Percentiles rank a stretch among this genome's conserved stretches.
Evolutionary conservation across 2,113 vertebrate genomes (phyloP).

Genomic region (Antechinus flavipes): DNA sequence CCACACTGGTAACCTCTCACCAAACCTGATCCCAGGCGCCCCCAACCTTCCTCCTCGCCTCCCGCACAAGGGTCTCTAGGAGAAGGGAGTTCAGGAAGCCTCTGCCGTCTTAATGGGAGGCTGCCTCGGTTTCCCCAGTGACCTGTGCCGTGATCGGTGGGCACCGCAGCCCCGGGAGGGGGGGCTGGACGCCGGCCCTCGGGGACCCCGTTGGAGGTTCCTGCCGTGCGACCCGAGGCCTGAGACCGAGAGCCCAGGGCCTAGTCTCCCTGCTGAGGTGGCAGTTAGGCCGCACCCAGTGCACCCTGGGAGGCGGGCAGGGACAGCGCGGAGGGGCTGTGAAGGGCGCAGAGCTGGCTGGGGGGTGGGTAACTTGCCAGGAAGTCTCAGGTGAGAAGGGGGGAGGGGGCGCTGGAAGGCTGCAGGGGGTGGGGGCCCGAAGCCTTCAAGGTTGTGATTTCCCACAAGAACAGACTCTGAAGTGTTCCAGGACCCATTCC

Average conservation of each 20-base stretch:
- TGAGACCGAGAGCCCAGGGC: slow-evolving; percentile 19
- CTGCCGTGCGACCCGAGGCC: slow-evolving; percentile 32
- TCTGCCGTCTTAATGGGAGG: background rate
- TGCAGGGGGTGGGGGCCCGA: background rate
- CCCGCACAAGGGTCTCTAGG: background rate
- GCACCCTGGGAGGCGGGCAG: slow-evolving; percentile 34
- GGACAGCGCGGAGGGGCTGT: background rate
- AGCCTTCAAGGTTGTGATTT: slow-evolving; percentile 64
- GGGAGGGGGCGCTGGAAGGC: slow-evolving; percentile 26
- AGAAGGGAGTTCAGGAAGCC: slow-evolving; percentile 10
- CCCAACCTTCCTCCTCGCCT: background rate
- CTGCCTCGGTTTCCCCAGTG: slow-evolving; percentile 52
- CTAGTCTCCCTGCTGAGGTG: slow-evolving; percentile 56
- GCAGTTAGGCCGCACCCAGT: slow-evolving; percentile 25
- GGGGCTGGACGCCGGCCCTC: slow-evolving; percentile 28
- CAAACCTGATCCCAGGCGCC: slow-evolving; percentile 67
- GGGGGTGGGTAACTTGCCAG: background rate
- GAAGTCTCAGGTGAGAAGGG: slow-evolving; percentile 19
- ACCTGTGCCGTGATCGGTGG: background rate
- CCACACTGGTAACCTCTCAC: slow-evolving; percentile 60
- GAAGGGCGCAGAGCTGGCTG: no score
- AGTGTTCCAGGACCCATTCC: slow-evolving; percentile 65
- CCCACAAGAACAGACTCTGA: slow-evolving; percentile 63
- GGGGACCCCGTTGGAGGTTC: slow-evolving; percentile 32
- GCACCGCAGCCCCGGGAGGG: background rate